A percentile compares a stretch with the other conserved stretches of the same genome.
phyloP scores from a whole-genome alignment of 2,888 invertebrate genomes.

The Drosophila formosana region DNA sequence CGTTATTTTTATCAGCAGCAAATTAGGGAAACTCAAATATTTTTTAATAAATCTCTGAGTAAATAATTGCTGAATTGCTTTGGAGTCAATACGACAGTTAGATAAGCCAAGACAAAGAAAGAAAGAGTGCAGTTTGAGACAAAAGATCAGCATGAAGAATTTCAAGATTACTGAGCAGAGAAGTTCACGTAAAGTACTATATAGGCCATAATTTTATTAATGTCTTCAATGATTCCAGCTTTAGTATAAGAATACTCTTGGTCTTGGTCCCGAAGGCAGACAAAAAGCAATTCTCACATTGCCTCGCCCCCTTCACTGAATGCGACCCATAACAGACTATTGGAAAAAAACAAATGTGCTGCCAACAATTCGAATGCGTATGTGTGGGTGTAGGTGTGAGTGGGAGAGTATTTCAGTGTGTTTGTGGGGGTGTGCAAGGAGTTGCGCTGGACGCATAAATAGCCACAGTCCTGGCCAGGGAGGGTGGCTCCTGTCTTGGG shows the following conservation, averaged over 20 bases:
- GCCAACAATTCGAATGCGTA: constrained; percentile 40
- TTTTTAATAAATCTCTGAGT: constrained; percentile 54
- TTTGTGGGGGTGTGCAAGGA: constrained; percentile 24
- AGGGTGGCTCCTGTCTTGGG: constrained; percentile 61
- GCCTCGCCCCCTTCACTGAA: constrained; percentile 15
- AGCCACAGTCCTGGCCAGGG: constrained; percentile 36
- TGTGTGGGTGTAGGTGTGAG: constrained; percentile 14
- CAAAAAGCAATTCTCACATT: constrained; percentile 32
- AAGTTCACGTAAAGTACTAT: not conserved
- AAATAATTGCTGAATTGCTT: constrained; percentile 21
- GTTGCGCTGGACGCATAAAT: constrained; percentile 57
- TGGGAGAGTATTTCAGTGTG: constrained; percentile 2
- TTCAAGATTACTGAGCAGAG: not conserved
- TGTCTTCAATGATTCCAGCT: not conserved
- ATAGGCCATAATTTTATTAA: not conserved
- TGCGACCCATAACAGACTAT: constrained; percentile 42
- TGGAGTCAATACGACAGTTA: constrained; percentile 6
- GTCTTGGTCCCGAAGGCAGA: not conserved
- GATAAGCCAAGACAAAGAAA: constrained; percentile 47
- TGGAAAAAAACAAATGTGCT: constrained; percentile 51
- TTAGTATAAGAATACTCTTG: not conserved
- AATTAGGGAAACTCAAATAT: constrained; percentile 58
- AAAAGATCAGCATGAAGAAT: not conserved
- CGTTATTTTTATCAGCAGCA: constrained; percentile 65
- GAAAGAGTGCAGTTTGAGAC: not conserved